Conservation (phyloP, 2,113 vertebrate species). For the Chaenogobius annularis region DNA sequence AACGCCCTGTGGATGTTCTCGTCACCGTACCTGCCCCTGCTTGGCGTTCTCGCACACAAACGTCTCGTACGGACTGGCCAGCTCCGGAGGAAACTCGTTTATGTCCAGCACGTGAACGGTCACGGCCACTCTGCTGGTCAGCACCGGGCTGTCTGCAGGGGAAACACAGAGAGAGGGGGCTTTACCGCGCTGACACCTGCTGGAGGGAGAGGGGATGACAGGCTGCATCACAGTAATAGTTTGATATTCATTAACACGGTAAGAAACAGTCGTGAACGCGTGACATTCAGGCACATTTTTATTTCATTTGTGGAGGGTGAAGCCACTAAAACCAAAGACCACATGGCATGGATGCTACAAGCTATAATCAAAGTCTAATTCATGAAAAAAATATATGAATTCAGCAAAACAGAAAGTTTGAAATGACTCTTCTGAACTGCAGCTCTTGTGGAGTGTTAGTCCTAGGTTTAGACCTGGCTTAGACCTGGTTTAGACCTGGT, state of each 20-base stretch:
- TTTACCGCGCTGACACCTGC: slow-evolving; percentile 67
- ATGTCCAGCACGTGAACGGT: slow-evolving; percentile 93
- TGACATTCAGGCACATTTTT: no score
- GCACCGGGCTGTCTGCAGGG: slow-evolving; percentile 86
- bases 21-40: slow-evolving; percentile 85
- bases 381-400: not conserved
- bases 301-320: no score
- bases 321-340: not conserved
- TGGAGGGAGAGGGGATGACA: slow-evolving; percentile 49
- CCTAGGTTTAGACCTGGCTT: no score
- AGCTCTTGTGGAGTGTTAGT: not conserved
- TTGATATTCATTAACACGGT: no score
- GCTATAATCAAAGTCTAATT: not conserved
- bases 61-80: slow-evolving; percentile 89
- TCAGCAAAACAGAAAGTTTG: not conserved
- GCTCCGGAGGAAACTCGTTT: slow-evolving; percentile 96
- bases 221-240: no score
- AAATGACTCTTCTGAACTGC: no score
- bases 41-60: slow-evolving; percentile 94
- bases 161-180: not conserved
- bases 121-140: slow-evolving; percentile 90
- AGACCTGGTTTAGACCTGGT: no score
- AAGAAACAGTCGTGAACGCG: no score
- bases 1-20: no score
- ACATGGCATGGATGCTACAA: no score